Conservation (phyloP, 1,140 invertebrate species). For the Euwallacea fornicatus region DNA sequence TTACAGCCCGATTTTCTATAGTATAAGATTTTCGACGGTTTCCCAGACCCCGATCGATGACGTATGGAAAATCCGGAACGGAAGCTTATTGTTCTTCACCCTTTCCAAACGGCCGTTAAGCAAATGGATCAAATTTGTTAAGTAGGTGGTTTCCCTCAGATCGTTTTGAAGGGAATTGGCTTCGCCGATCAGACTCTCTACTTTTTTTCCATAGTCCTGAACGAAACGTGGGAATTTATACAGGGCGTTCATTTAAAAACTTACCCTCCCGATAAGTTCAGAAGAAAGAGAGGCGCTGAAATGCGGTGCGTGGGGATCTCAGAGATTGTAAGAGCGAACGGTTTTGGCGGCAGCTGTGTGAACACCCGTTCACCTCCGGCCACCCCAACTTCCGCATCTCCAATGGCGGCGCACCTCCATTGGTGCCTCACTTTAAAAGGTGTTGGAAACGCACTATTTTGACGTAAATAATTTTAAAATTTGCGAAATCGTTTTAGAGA, state of each 20-base stretch:
- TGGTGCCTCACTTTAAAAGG: too few species aligned
- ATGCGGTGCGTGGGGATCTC: background rate
- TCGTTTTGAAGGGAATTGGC: conserved; percentile 35
- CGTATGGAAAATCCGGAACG: conserved; percentile 40
- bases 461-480: too few species aligned
- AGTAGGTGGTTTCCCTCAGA: conserved; percentile 40
- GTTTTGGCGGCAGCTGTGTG: too few species aligned
- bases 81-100: conserved; percentile 40
- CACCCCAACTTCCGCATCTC: too few species aligned
- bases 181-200: conserved; percentile 36
- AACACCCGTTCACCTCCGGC: too few species aligned
- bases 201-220: conserved; percentile 34
- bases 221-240: conserved; percentile 17
- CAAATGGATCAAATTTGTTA: conserved; percentile 43
- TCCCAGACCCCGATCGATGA: background rate
- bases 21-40: background rate
- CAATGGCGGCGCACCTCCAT: too few species aligned
- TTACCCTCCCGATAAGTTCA: too few species aligned
- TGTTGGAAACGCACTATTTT: too few species aligned
- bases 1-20: background rate
- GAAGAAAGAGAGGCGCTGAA: background rate
- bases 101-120: conserved; percentile 44
- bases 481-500: too few species aligned
- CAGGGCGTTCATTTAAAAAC: background rate
- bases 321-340: background rate